These are phyloP conservation scores for Rhabdomys pumilio DNA, from an alignment of 2,797 vertebrate genomes.

Conservation along the genomic window DNA sequence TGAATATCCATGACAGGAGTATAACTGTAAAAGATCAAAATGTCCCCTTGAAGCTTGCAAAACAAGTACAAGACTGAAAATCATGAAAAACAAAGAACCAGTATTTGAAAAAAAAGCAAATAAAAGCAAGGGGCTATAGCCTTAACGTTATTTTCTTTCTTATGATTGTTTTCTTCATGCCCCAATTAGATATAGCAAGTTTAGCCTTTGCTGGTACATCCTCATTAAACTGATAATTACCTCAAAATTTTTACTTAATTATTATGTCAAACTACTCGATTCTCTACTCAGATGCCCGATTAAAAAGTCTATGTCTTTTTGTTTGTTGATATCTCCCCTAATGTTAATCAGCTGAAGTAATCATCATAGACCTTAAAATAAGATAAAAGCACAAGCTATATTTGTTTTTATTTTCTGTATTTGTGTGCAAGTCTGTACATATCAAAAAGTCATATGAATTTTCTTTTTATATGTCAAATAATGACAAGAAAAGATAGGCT, in stretches of 20 bases:
- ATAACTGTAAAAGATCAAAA: constrained; percentile 41
- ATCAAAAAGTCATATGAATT: not conserved
- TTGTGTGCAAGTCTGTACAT: not conserved
- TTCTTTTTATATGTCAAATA: constrained; percentile 30
- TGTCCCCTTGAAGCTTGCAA: not conserved
- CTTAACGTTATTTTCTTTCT: not conserved
- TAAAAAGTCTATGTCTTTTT: not conserved
- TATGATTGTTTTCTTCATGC: not conserved
- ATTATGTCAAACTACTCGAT: not conserved
- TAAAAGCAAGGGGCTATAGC: not conserved
- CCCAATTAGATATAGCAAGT: not conserved
- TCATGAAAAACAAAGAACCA: not conserved
- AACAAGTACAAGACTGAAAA: not conserved
- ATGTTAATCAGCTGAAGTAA: constrained; percentile 1
- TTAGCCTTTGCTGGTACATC: not conserved
- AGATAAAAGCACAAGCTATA: constrained; percentile 10
- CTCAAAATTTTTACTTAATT: constrained; percentile 35
- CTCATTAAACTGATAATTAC: not conserved
- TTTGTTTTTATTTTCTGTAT: not conserved
- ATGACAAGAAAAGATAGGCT: not conserved
- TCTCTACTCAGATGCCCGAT: constrained; percentile 14
- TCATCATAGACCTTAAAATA: constrained; percentile 1
- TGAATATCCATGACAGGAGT: constrained; percentile 51
- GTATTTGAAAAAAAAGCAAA: not conserved
- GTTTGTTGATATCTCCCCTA: not conserved